Evolutionary conservation across 37 sponge, comb jelly and placozoan species (phyloP).

Genomic region (Lycopodina hypogea): DNA sequence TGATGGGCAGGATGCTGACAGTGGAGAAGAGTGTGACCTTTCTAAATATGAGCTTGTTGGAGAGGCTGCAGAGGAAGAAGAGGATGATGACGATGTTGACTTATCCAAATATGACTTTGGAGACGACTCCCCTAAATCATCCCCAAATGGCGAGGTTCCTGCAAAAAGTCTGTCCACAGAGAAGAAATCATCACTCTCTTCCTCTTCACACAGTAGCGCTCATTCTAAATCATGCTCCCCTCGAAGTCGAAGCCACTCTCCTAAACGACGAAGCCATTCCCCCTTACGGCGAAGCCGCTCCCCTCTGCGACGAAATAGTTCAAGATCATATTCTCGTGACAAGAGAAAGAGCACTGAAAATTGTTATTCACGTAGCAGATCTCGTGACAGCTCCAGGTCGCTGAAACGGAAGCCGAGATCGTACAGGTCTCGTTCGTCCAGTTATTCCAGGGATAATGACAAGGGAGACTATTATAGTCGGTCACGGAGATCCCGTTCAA

Average conservation of each 20-base stretch:
- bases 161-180: background rate
- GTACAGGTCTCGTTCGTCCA: constrained; percentile 13
- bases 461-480: constrained; percentile 25
- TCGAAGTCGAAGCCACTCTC: background rate
- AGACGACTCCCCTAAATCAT: background rate
- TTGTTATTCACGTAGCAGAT: constrained; percentile 22
- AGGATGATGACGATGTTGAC: constrained; percentile 11
- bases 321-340: constrained; percentile 26
- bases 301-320: constrained; percentile 8
- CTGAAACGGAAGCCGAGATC: constrained; percentile 21
- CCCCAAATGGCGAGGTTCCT: background rate
- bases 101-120: constrained; percentile 12
- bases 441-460: constrained; percentile 29
- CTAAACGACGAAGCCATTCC: background rate
- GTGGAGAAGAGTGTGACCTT: constrained; percentile 60
- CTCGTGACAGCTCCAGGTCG: constrained; percentile 35
- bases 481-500: constrained; percentile 31
- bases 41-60: constrained; percentile 78
- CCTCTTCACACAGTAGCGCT: background rate
- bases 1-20: constrained; percentile 43
- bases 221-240: background rate
- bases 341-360: background rate
- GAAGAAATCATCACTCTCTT: too few species aligned
- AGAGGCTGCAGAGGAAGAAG: constrained; percentile 22
- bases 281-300: background rate